Conservation (phyloP, 2,797 vertebrate species). For the Sebastes miniatus region DNA sequence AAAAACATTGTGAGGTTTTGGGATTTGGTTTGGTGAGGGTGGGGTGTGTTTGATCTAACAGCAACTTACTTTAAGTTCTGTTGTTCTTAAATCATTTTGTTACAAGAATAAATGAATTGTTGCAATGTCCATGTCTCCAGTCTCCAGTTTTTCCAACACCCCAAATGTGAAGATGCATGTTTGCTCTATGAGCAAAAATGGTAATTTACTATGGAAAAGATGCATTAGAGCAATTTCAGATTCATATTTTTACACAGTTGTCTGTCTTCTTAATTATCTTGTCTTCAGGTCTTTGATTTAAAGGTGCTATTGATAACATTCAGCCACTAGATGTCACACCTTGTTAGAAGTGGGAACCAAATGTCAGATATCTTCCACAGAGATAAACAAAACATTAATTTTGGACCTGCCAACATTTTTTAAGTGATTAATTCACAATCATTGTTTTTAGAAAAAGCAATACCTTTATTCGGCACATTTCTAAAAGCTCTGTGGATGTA, state of each 20-base stretch:
- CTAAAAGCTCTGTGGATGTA: no score
- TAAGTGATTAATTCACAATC: no score
- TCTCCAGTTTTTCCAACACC: not conserved
- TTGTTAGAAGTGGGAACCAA: no score
- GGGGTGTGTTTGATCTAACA: slow-evolving; percentile 11
- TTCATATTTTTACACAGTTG: not conserved
- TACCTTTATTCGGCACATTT: no score
- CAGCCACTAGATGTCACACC: no score
- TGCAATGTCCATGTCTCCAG: not conserved
- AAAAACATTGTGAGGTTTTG: not conserved
- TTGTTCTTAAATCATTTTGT: slow-evolving; percentile 19
- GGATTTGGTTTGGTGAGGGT: not conserved
- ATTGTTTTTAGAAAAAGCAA: no score
- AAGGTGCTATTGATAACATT: not conserved
- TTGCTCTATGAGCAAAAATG: not conserved
- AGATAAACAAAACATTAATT: no score
- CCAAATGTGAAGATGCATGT: not conserved
- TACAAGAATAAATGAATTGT: slow-evolving; percentile 47
- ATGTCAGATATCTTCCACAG: no score
- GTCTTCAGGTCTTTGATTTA: not conserved
- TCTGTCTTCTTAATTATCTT: not conserved
- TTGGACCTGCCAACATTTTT: no score
- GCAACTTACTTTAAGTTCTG: not conserved
- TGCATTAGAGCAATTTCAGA: not conserved
- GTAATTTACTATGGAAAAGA: not conserved